Conservation (phyloP, 2,888 invertebrate genomes). For the Sarcophaga variegata region DNA sequence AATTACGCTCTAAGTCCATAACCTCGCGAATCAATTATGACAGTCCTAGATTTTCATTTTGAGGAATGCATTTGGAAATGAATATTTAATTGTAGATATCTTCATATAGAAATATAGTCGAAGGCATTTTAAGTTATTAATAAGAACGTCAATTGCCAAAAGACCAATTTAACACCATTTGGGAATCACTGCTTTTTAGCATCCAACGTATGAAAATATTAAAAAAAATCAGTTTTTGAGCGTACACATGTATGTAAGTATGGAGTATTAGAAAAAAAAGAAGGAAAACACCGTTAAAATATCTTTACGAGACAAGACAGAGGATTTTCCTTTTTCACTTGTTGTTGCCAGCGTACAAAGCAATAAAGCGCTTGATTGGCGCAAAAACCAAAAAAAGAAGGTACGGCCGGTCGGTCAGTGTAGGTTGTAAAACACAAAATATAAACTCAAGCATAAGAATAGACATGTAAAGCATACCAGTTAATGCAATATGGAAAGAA, state of each 20-base stretch:
- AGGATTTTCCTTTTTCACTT: conserved; percentile 16
- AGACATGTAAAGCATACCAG: conserved; percentile 33
- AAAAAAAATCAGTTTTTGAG: neutral
- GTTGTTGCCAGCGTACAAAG: neutral
- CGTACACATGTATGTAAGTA: neutral
- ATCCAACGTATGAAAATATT: conserved; percentile 21
- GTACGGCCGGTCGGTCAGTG: conserved; percentile 44
- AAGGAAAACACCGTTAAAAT: conserved; percentile 37
- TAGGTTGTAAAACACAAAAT: conserved; percentile 31
- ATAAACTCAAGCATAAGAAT: conserved; percentile 20
- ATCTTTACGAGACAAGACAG: conserved; percentile 27
- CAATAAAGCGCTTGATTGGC: conserved; percentile 44
- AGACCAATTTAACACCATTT: neutral
- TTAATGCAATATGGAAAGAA: conserved; percentile 46
- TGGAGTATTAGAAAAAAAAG: neutral
- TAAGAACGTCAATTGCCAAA: too few species aligned
- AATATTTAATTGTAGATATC: too few species aligned
- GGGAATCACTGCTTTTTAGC: conserved; percentile 15
- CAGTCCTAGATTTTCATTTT: too few species aligned
- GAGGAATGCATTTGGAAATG: too few species aligned
- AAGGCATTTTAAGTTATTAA: too few species aligned
- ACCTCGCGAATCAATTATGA: too few species aligned
- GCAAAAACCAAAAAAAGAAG: conserved; percentile 8
- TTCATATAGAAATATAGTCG: too few species aligned
- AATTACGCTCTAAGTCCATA: too few species aligned